These are phyloP conservation scores for Bovichtus variegatus DNA, from an alignment of 2,797 vertebrate genomes.

Conservation along the genomic window DNA sequence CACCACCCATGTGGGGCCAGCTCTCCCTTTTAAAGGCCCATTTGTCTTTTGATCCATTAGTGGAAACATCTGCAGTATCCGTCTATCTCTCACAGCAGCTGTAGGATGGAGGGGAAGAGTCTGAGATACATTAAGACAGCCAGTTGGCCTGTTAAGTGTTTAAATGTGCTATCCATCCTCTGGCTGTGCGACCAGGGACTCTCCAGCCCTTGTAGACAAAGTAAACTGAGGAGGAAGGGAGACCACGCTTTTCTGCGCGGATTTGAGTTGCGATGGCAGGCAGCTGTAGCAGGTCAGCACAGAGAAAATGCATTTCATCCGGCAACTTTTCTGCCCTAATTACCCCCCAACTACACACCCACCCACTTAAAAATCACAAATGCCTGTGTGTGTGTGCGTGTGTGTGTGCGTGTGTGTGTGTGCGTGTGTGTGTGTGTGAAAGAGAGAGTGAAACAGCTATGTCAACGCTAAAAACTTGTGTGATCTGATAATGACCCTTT, in stretches of 20 bases:
- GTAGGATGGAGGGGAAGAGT: slow-evolving; percentile 63
- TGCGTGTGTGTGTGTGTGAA: no score
- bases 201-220: slow-evolving; percentile 87
- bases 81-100: slow-evolving; percentile 81
- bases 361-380: slow-evolving; percentile 1
- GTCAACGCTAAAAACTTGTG: slow-evolving; percentile 10
- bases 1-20: slow-evolving; percentile 76
- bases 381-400: not conserved
- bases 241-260: slow-evolving; percentile 83
- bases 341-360: slow-evolving; percentile 78
- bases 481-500: slow-evolving; percentile 2
- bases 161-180: slow-evolving; percentile 86
- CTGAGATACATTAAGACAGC: slow-evolving; percentile 84
- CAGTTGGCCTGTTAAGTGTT: slow-evolving; percentile 83
- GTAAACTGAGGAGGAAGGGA: slow-evolving; percentile 87
- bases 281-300: slow-evolving; percentile 60
- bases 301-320: slow-evolving; percentile 85
- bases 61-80: slow-evolving; percentile 77
- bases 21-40: slow-evolving; percentile 72
- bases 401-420: not conserved
- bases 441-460: not conserved
- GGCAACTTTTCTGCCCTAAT: slow-evolving; percentile 85
- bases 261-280: slow-evolving; percentile 71
- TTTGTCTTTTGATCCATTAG: slow-evolving; percentile 89
- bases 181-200: slow-evolving; percentile 70